Evolutionary conservation across 2,113 vertebrate species (phyloP).

Genomic region (Cryptomyrus ogoouensis): DNA sequence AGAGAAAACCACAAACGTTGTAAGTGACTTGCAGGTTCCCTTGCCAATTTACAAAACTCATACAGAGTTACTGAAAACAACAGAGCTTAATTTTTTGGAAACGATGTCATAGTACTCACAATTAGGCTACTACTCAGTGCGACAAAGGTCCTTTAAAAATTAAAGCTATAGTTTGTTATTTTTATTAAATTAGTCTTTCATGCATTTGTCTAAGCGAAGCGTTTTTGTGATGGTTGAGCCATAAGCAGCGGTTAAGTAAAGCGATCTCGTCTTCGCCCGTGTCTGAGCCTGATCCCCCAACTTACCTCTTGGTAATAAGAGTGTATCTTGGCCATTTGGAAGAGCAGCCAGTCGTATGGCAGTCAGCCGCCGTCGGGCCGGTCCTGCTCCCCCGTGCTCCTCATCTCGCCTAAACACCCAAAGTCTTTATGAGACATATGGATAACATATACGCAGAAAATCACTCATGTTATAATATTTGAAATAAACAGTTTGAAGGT

Average conservation of each 20-base stretch:
- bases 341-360: not conserved
- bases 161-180: not conserved
- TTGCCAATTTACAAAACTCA: not conserved
- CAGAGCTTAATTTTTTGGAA: not conserved
- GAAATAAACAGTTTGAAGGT: not conserved
- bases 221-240: not conserved
- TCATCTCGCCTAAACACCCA: not conserved
- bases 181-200: not conserved
- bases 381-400: not conserved
- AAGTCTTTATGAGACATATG: not conserved
- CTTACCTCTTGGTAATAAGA: not conserved
- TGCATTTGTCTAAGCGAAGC: not conserved
- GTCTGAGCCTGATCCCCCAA: not conserved
- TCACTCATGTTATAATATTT: not conserved
- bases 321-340: not conserved
- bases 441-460: not conserved
- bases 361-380: not conserved
- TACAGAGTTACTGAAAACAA: not conserved
- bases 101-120: not conserved
- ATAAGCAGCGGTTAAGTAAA: not conserved
- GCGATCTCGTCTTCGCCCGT: not conserved
- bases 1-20: not conserved
- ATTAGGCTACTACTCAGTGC: not conserved
- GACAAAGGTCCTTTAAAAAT: not conserved
- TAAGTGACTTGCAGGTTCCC: not conserved